A percentile compares a stretch with the other conserved stretches of the same genome.
Evolutionary conservation across 2,888 invertebrate genomes (phyloP).

Genomic region (Micropterix aruncella): DNA sequence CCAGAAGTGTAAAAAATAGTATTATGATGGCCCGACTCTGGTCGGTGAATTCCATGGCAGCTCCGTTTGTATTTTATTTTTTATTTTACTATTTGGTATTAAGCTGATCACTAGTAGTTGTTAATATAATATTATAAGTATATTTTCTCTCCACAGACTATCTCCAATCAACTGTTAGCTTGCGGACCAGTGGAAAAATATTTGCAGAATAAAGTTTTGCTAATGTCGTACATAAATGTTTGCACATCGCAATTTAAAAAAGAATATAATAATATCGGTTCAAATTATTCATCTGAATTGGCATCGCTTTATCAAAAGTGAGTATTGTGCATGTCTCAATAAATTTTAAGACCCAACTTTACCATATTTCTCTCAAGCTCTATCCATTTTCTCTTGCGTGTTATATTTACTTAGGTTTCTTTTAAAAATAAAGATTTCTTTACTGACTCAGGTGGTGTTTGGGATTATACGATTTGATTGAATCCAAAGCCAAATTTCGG

Average conservation of each 20-base stretch:
- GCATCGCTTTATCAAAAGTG: neutral
- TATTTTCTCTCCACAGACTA: neutral
- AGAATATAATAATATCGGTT: neutral
- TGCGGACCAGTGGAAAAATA: neutral
- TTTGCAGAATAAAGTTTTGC: neutral
- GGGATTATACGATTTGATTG: no score
- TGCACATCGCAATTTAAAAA: neutral
- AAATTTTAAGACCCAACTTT: neutral
- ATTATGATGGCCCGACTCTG: no score
- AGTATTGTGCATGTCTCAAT: neutral
- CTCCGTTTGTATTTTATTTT: no score
- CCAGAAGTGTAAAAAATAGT: no score
- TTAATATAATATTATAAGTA: no score
- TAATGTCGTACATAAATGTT: neutral
- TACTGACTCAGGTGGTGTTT: no score
- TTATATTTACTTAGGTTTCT: no score
- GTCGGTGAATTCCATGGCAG: no score
- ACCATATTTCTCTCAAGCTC: neutral
- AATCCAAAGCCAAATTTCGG: no score
- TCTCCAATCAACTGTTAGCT: neutral
- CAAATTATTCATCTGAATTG: neutral
- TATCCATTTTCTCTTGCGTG: neutral
- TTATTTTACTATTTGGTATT: no score
- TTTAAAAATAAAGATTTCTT: no score
- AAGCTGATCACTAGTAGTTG: no score